Evolutionary conservation across 30 jellyfish, hydroid and myxozoan genomes (phyloP).

Genomic region (Hydractinia echinata): DNA sequence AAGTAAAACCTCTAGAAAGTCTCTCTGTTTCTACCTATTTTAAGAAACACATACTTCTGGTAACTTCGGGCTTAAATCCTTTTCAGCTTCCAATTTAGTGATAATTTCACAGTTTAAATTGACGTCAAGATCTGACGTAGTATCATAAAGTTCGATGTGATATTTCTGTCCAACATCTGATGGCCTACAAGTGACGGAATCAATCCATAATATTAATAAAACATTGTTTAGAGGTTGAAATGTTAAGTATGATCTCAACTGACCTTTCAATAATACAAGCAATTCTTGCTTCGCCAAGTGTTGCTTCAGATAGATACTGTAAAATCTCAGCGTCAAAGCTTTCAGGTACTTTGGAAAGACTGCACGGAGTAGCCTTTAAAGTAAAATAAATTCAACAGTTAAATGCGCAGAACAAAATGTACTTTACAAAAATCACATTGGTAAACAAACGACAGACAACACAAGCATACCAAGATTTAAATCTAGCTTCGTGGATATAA

Average conservation of each 20-base stretch:
- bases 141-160: constrained; percentile 39
- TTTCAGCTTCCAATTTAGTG: constrained; percentile 33
- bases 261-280: constrained; percentile 52
- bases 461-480: no score
- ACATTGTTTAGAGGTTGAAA: not conserved
- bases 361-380: constrained; percentile 62
- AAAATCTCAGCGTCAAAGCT: constrained; percentile 49
- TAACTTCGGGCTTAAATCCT: constrained; percentile 35
- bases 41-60: constrained; percentile 51
- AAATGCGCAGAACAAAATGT: no score
- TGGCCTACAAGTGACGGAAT: not conserved
- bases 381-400: not conserved
- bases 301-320: constrained; percentile 46
- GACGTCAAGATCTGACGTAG: constrained; percentile 35
- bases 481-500: no score
- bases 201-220: not conserved
- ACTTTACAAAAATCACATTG: not conserved
- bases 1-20: not conserved
- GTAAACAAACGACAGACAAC: not conserved
- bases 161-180: not conserved
- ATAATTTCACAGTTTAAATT: constrained; percentile 50
- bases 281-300: constrained; percentile 47
- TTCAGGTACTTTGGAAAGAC: constrained; percentile 49
- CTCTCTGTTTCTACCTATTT: not conserved
- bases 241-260: not conserved